Conservation (phyloP, 2,888 invertebrate genomes). For the Cosmia pyralina region DNA sequence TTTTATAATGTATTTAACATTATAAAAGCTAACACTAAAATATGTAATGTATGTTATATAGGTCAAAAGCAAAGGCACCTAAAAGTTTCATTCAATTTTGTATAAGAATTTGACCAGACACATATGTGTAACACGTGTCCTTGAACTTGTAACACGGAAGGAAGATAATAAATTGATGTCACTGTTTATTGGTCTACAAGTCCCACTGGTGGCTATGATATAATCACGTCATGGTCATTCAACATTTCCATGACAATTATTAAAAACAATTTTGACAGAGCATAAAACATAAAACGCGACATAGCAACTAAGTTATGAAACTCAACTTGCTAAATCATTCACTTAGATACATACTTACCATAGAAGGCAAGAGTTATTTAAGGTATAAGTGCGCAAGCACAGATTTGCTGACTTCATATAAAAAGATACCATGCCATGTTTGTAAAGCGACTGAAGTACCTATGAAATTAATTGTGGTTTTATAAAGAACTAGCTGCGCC, state of each 20-base stretch:
- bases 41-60: too few relatives aligned
- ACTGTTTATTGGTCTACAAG: not conserved
- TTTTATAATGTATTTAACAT: too few relatives aligned
- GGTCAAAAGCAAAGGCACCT: too few relatives aligned
- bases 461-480: not conserved
- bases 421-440: constrained; percentile 55
- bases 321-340: constrained; percentile 49
- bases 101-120: not conserved
- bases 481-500: too few relatives aligned
- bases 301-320: constrained; percentile 53
- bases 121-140: not conserved
- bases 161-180: not conserved
- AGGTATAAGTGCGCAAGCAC: constrained; percentile 34
- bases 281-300: constrained; percentile 31
- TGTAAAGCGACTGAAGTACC: constrained; percentile 23
- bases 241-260: constrained; percentile 20
- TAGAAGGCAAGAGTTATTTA: constrained; percentile 44
- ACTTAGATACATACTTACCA: constrained; percentile 27
- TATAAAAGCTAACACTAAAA: too few relatives aligned
- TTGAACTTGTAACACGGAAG: not conserved
- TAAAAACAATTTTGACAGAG: constrained; percentile 2
- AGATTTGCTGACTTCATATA: constrained; percentile 61
- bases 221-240: constrained; percentile 1
- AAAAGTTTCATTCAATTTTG: too few relatives aligned
- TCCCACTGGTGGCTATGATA: not conserved